Evolutionary conservation across 2,888 invertebrate genomes (phyloP), one percentile per base, ranked within the genome.

Genomic region (Malachius bipustulatus): DNA sequence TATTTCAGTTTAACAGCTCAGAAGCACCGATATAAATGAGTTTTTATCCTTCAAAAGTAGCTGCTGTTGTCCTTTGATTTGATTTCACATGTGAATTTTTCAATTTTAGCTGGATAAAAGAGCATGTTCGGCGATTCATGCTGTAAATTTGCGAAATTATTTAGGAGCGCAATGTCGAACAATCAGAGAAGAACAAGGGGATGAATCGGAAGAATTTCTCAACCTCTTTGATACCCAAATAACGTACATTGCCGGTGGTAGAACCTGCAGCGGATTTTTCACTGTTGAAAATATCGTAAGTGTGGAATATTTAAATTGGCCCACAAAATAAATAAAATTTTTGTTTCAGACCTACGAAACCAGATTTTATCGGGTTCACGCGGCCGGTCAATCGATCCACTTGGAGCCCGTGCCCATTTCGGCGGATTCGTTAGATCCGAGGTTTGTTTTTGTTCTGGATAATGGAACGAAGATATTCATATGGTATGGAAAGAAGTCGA

Each of bases 111-210:
- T 94, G 59, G 94, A 94, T 64, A 96, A 96, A 64, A 77, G 85
- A 50, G 93, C 93, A 1, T 93, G 93, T 63, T 82, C 94, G 2
- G 94, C 98, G 3, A 98, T 99, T 60, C 98, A 99, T 65, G 96
- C 98, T 0, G 98, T 99, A 1, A 97, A 99, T 65, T 70, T 99
- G 41, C 73, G 98, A 35, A 98, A 99, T 62, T 80, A 85, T 59
- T 70, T 99, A 34, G 96, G 96, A 3, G 97, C 97, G 1, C 80
- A 83, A 41, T 82, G 88, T 56, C 77, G 96, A 12, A 96, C 97
- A 1, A 83, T 89, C 44, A 73, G 98, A 4, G 97, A 98, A 66
- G 98, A 99, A 61, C 96, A 97, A 65, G 80, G 75, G 2, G 98
- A 99, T 55, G 98, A 99, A 63, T 82, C 88, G 1, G 89, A 94